These are phyloP conservation scores for Caerostris extrusa DNA, from an alignment of 1,140 invertebrate genomes.

Conservation along the genomic window DNA sequence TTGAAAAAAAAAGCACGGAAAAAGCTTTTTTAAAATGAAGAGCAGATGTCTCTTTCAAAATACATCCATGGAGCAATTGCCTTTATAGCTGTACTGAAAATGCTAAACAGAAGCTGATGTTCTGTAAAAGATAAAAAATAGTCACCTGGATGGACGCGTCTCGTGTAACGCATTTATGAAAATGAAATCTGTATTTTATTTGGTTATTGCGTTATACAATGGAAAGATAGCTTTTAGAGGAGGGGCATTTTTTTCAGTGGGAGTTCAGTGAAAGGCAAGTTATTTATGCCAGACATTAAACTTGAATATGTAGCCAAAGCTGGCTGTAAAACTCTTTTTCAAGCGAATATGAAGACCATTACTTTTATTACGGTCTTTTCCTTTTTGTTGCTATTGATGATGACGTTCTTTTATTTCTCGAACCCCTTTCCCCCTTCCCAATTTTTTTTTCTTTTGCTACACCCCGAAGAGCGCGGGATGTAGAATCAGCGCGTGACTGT, in stretches of 20 bases:
- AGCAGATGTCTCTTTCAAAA: conserved; percentile 24
- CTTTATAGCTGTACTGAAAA: conserved; percentile 17
- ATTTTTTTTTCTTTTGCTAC: not conserved
- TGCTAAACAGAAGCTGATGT: conserved; percentile 28
- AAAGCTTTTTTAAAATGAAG: not conserved
- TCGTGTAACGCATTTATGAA: conserved; percentile 5
- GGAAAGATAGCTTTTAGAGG: not conserved
- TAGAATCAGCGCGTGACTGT: not conserved
- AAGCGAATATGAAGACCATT: conserved; percentile 62
- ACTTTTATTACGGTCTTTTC: conserved; percentile 54
- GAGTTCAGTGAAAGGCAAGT: conserved; percentile 52
- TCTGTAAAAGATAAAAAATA: not conserved
- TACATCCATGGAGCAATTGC: conserved; percentile 1
- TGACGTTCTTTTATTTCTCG: conserved; percentile 44
- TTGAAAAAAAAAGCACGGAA: not conserved
- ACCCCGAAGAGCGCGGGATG: not conserved
- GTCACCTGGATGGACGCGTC: not conserved
- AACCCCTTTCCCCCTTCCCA: not conserved
- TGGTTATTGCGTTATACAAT: conserved; percentile 26
- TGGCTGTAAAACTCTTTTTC: conserved; percentile 46
- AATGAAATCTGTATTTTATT: conserved; percentile 46
- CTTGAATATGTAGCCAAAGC: conserved; percentile 21
- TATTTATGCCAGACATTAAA: conserved; percentile 66
- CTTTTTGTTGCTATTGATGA: conserved; percentile 62
- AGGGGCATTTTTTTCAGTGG: conserved; percentile 53